Conservation (phyloP, 2,797 vertebrate genomes). For the Rousettus madagascariensis region DNA sequence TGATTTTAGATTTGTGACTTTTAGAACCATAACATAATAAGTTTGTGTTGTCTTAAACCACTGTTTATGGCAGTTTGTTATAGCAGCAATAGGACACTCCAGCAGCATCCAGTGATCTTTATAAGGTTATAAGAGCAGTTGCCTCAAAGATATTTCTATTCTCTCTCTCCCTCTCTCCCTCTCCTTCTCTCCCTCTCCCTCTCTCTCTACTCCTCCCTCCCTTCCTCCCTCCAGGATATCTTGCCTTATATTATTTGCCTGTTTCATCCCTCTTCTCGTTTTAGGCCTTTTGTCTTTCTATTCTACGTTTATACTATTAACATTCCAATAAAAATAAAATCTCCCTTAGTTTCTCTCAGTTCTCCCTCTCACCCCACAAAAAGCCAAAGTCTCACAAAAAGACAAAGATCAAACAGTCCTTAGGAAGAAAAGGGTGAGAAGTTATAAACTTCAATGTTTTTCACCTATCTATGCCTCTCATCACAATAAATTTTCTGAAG, state of each 20-base stretch:
- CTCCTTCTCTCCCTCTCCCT: too few species aligned
- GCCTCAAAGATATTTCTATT: neutral
- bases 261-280: neutral
- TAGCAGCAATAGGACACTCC: neutral
- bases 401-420: neutral
- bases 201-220: too few species aligned
- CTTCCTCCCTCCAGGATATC: neutral
- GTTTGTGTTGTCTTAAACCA: neutral
- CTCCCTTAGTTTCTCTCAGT: neutral
- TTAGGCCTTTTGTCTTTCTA: neutral
- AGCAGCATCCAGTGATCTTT: neutral
- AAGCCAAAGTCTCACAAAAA: neutral
- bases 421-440: neutral
- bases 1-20: neutral
- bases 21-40: neutral
- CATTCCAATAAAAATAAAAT: neutral
- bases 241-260: neutral
- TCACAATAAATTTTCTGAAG: neutral
- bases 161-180: neutral
- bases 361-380: neutral
- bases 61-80: neutral
- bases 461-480: neutral
- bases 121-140: neutral
- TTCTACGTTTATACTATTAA: neutral
- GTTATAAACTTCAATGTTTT: neutral